Percentiles rank a stretch among this genome's conserved stretches.
Evolutionary conservation across 2,113 vertebrate genomes (phyloP).

Genomic region (Thinocorus orbignyianus): DNA sequence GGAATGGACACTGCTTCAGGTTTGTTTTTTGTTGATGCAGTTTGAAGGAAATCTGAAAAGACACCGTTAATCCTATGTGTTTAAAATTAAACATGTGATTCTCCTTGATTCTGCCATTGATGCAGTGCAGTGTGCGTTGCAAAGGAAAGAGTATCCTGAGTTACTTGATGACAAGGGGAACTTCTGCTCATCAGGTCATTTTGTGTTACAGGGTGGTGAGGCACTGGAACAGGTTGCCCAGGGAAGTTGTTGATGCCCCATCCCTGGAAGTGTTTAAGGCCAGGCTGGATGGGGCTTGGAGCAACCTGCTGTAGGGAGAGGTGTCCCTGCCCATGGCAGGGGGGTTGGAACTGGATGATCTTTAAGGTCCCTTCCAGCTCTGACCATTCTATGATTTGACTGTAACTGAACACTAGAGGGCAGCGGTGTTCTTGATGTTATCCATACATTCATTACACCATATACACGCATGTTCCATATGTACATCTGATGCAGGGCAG

Average conservation of each 20-base stretch:
- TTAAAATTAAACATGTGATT: not conserved
- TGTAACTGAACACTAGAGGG: not conserved
- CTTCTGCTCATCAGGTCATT: not conserved
- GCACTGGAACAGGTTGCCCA: no score
- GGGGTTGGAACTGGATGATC: no score
- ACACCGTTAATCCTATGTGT: not conserved
- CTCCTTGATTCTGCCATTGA: not conserved
- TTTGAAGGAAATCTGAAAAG: not conserved
- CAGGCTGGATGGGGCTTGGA: no score
- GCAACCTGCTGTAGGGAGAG: no score
- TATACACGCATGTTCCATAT: not conserved
- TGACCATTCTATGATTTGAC: no score
- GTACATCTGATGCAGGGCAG: not conserved
- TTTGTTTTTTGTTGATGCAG: not conserved
- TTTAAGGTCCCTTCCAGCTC: no score
- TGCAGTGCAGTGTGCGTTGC: not conserved
- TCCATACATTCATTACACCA: fast-evolving
- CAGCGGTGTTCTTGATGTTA: not conserved
- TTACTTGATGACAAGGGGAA: not conserved
- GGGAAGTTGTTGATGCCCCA: no score
- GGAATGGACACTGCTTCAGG: not conserved
- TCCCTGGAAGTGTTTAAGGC: no score
- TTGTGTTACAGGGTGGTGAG: not conserved
- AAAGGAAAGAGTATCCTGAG: not conserved
- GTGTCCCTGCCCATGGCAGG: no score